Evolutionary conservation across 2,888 invertebrate species (phyloP).

Genomic region (Spodoptera exigua): DNA sequence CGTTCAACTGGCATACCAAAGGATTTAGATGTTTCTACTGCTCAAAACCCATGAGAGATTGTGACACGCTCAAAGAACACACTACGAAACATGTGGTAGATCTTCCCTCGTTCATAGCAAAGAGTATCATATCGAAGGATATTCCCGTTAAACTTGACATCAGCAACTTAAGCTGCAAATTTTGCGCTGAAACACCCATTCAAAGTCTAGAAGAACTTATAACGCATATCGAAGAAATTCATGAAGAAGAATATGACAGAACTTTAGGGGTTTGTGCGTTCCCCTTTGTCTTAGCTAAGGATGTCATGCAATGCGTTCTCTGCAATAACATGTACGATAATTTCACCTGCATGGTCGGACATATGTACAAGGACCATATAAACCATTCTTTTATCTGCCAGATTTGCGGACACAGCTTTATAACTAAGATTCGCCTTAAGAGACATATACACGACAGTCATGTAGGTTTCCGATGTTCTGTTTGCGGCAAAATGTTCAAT

Average conservation of each 20-base stretch:
- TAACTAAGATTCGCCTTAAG: slow-evolving; percentile 69
- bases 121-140: slow-evolving; percentile 75
- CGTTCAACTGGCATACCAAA: slow-evolving; percentile 78
- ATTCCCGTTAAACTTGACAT: slow-evolving; percentile 80
- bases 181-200: slow-evolving; percentile 62
- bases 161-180: slow-evolving; percentile 67
- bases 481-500: slow-evolving; percentile 83
- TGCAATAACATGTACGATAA: slow-evolving; percentile 73
- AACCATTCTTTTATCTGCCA: slow-evolving; percentile 75
- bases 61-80: slow-evolving; percentile 69
- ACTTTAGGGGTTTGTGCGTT: slow-evolving; percentile 68
- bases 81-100: slow-evolving; percentile 68
- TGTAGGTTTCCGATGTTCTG: slow-evolving; percentile 66
- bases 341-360: slow-evolving; percentile 70
- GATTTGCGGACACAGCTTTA: slow-evolving; percentile 76
- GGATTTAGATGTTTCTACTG: slow-evolving; percentile 81
- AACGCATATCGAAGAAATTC: slow-evolving; percentile 66
- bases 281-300: slow-evolving; percentile 72
- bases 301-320: slow-evolving; percentile 69
- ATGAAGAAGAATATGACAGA: slow-evolving; percentile 67
- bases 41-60: slow-evolving; percentile 71
- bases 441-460: slow-evolving; percentile 73
- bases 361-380: slow-evolving; percentile 78
- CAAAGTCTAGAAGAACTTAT: slow-evolving; percentile 68
- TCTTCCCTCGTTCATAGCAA: slow-evolving; percentile 66